Evolutionary conservation across 2,113 vertebrate species (phyloP), one percentile per base, ranked within the genome.

Genomic region (Bos javanicus): DNA sequence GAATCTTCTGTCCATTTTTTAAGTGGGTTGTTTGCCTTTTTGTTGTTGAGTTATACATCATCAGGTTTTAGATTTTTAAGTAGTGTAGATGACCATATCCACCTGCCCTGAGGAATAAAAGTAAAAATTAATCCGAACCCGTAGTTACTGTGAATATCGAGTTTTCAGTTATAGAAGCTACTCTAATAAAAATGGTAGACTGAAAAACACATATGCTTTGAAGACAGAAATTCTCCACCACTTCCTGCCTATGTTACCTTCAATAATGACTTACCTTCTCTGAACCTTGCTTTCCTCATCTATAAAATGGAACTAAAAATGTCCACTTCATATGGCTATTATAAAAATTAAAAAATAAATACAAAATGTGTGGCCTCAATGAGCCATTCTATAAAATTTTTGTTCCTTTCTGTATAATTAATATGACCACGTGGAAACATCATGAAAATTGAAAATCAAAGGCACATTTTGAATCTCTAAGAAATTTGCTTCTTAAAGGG

Each of bases 361-460:
- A 46, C 19, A 92, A 96, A 83, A 23, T 28, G 46, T 71, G 48
- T 78, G 76, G 25, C 28, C 36, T 30, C n/a, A 84, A 56, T 17
- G 80, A 80, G 52, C 26, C 21, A 91, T 19, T 88, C 9, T 50
- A 39, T 81, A 54, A 7, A 78, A 23, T 10, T 84, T 84, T 52
- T 90, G 25, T 28, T 33, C 26, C 25, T 81, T 21, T 87, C 19
- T 60, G 2, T 43, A 19, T 19, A 91, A 60, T 52, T 62, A 87
- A 46, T 83, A 87, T 4, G 26, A 25, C 21, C 80, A 86, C 78
- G 57, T 62, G 30, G 71, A 81, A 71, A 85, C n/a, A 43, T 74
- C 19, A 76, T 60, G 60, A 92, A 83, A 90, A 96, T 54, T 67
- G 56, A 90, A 83, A 90, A 94, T 67, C 17, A n/a, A 52, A 96